phyloP scores from a whole-genome alignment of 2,797 vertebrate genomes.

The Huso huso region DNA sequence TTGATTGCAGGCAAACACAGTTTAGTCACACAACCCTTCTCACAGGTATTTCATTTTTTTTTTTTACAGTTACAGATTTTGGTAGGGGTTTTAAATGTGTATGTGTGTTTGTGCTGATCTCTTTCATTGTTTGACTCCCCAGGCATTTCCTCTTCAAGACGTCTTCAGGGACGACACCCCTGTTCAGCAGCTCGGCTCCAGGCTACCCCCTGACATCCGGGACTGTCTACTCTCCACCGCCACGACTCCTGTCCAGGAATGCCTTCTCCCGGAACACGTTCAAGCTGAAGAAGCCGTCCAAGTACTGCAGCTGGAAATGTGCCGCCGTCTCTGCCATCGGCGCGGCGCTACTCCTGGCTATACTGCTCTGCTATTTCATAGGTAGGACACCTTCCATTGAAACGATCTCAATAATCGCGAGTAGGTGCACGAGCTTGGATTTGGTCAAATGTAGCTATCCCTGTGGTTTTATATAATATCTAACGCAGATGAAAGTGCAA shows the following conservation, averaged over 20 bases:
- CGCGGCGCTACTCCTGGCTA: conserved; percentile 83
- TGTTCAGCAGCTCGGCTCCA: conserved; percentile 94
- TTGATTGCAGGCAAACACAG: background rate
- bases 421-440: too few species aligned
- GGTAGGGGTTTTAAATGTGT: background rate
- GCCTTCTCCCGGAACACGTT: conserved; percentile 96
- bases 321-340: conserved; percentile 91
- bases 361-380: conserved; percentile 91
- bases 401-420: too few species aligned
- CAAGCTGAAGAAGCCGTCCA: conserved; percentile 97
- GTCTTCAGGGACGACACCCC: conserved; percentile 90
- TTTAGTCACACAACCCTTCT: background rate
- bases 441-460: too few species aligned
- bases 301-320: conserved; percentile 98
- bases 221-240: conserved; percentile 93
- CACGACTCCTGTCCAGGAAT: conserved; percentile 89
- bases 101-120: background rate
- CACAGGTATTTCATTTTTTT: background rate
- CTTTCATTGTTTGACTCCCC: conserved; percentile 22
- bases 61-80: background rate
- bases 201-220: conserved; percentile 94
- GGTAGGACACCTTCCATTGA: conserved; percentile 55
- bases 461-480: too few species aligned
- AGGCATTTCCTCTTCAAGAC: conserved; percentile 99
- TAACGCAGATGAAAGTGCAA: too few species aligned